phyloP scores from a whole-genome alignment of 2,113 vertebrate genomes.

The Phylloscopus trochilus region DNA sequence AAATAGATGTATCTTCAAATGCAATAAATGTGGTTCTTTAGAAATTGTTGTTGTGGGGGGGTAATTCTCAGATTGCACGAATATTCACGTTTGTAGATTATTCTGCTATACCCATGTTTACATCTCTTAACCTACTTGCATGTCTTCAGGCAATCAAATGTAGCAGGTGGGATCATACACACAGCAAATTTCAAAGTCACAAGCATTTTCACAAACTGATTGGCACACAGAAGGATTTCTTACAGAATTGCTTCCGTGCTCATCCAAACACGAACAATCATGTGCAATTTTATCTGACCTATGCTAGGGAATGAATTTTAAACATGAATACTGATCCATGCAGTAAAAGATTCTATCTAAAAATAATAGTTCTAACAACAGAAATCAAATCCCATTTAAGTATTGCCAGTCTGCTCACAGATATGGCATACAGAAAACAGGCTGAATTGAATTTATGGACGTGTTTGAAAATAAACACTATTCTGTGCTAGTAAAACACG shows the following conservation, averaged over 20 bases:
- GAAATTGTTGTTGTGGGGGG: neutral
- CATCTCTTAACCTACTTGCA: neutral
- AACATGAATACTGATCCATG: neutral
- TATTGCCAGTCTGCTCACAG: neutral
- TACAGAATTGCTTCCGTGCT: constrained; percentile 6
- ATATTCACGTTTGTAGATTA: constrained; percentile 28
- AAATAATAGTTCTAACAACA: neutral
- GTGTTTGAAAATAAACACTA: neutral
- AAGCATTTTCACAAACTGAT: constrained; percentile 37
- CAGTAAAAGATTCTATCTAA: neutral
- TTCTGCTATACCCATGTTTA: neutral
- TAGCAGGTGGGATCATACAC: neutral
- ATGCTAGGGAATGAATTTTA: neutral
- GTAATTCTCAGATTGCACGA: neutral
- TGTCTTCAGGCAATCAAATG: constrained; percentile 27
- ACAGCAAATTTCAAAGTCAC: constrained; percentile 17
- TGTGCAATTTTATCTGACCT: constrained; percentile 37
- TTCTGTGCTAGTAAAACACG: neutral
- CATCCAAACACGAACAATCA: constrained; percentile 11
- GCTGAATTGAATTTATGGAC: neutral
- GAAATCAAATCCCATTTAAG: constrained; percentile 18
- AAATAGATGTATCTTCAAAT: neutral
- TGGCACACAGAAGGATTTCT: constrained; percentile 18
- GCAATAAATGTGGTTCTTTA: neutral
- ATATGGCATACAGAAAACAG: neutral